Evolutionary conservation across 2,797 vertebrate species (phyloP).

Genomic region (Poeciliopsis infans): DNA sequence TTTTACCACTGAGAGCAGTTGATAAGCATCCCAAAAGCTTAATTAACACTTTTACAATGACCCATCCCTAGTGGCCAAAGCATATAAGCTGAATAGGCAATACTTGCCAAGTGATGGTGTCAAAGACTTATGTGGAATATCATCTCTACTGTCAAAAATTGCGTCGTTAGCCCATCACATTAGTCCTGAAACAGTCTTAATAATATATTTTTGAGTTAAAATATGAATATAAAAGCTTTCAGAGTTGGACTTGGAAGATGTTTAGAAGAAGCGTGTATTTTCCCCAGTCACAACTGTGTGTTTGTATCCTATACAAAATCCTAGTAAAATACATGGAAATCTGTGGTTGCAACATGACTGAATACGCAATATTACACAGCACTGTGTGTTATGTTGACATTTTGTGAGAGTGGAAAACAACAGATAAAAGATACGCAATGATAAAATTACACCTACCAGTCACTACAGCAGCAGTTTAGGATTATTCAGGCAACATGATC

Average conservation of each 20-base stretch:
- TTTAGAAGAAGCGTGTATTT: background rate
- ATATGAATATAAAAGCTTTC: background rate
- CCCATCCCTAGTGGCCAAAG: too few relatives aligned
- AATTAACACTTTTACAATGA: background rate
- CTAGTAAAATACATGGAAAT: background rate
- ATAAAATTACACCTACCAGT: slow-evolving; percentile 77
- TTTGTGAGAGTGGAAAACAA: slow-evolving; percentile 23
- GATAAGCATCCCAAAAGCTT: background rate
- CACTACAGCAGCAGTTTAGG: slow-evolving; percentile 64
- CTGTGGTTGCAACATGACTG: background rate
- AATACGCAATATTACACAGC: background rate
- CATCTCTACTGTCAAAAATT: too few relatives aligned
- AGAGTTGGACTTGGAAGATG: background rate
- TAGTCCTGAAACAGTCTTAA: too few relatives aligned
- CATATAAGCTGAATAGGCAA: too few relatives aligned
- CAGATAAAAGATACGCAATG: slow-evolving; percentile 37
- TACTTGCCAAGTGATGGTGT: too few relatives aligned
- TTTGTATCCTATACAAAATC: background rate
- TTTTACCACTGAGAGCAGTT: background rate
- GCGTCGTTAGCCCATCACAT: too few relatives aligned
- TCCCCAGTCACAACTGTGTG: background rate
- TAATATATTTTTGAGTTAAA: background rate
- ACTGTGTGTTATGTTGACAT: slow-evolving; percentile 10
- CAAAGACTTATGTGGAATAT: too few relatives aligned
- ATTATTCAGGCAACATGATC: slow-evolving; percentile 69